Evolutionary conservation across 2,797 vertebrate genomes (phyloP), one percentile per base, ranked within the genome.

Genomic region (Myoxocephalus aenaeus): DNA sequence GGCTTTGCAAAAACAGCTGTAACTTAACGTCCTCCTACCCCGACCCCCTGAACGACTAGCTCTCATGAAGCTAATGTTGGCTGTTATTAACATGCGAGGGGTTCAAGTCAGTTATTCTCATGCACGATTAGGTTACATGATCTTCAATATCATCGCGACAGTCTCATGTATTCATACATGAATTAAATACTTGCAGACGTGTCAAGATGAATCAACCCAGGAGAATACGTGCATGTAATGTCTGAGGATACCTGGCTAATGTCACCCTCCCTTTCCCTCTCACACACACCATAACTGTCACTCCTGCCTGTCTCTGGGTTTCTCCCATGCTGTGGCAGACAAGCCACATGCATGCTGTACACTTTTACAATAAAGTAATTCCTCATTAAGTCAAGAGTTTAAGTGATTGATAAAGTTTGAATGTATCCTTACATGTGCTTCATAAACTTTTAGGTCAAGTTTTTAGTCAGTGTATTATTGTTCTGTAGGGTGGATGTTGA

Each of bases 21-120:
- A 29, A 13, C 4, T 15, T 53, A 50, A 20, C 18, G 13, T 29
- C 53, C 2, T 0, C 0, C 0, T 2, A 22, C 13, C 1, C 18
- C 1, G 1, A 14, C 20, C 1, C 20, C 51, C 38, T 7, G 6
- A 3, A 6, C 2, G 11, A 42, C 40, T 12, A 42, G 40, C 40
- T 13, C 34, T 12, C 7, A 20, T n/a, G 25, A 13, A 34, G 32
- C 22, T 51, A 56, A 36, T 6, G 3, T n/a, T 17, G 12, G 2
- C 38, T 5, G 0, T 18, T 53, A 14, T 20, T 7, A 11, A 4
- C 6, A 15, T 13, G 13, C 13, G 25, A n/a, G 10, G 58, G 0
- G 2, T 11, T 13, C 2, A 65, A 32, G 18, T 17, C 7, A 40
- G 5, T 11, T 22, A 6, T 58, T 53, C n/a, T 54, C 29, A 2